Conservation (phyloP, 2,113 vertebrate genomes). For the Tragulus kanchil region DNA sequence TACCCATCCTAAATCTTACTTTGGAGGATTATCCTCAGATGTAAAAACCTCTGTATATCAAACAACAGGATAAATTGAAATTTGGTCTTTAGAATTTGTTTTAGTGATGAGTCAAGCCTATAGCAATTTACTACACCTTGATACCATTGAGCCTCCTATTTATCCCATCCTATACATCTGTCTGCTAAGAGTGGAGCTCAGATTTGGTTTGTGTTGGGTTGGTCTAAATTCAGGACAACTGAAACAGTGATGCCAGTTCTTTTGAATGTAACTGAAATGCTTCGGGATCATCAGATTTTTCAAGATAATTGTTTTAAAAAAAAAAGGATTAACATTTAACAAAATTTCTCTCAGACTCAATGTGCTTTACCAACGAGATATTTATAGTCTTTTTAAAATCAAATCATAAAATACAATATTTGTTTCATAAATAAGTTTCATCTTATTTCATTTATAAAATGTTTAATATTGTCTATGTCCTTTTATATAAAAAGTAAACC, state of each 20-base stretch:
- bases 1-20: neutral
- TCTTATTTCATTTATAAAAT: constrained; percentile 27
- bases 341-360: constrained; percentile 28
- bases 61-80: neutral
- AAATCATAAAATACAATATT: constrained; percentile 20
- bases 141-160: neutral
- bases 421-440: constrained; percentile 18
- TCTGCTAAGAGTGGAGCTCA: neutral
- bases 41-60: constrained; percentile 1
- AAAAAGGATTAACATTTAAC: neutral
- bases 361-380: neutral
- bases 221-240: neutral
- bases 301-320: constrained; percentile 27
- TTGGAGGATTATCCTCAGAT: neutral
- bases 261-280: neutral
- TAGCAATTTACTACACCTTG: neutral
- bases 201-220: neutral
- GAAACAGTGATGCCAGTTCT: neutral
- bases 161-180: neutral
- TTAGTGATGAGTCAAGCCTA: neutral
- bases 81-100: neutral
- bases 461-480: constrained; percentile 11
- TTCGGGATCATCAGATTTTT: neutral
- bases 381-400: neutral
- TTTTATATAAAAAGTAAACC: neutral